phyloP scores from a whole-genome alignment of 2,113 vertebrate genomes.

The Platichthys stellatus region DNA sequence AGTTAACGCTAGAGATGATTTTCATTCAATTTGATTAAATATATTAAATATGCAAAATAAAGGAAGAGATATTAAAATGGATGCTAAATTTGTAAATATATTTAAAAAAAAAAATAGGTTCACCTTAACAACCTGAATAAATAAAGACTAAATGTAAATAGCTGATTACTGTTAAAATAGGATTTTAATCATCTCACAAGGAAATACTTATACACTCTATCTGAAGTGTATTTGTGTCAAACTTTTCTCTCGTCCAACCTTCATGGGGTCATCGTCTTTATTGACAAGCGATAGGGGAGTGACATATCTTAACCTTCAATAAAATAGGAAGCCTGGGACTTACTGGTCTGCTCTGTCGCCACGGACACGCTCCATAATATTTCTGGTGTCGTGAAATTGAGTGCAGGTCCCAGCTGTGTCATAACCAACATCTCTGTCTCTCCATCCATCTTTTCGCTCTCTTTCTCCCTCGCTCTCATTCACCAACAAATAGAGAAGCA shows the following conservation, averaged over 20 bases:
- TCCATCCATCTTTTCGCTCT: constrained; percentile 44
- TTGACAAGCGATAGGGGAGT: constrained; percentile 59
- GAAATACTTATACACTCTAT: constrained; percentile 6
- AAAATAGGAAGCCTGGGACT: constrained; percentile 56
- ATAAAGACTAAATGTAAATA: not conserved
- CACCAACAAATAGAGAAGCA: constrained; percentile 38
- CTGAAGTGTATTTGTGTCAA: constrained; percentile 68
- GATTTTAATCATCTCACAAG: too few species aligned
- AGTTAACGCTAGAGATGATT: too few species aligned
- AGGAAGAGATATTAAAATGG: too few species aligned
- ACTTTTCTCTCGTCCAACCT: constrained; percentile 45
- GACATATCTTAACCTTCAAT: constrained; percentile 60
- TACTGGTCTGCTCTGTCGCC: constrained; percentile 24
- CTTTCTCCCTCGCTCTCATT: constrained; percentile 27
- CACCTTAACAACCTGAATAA: too few species aligned
- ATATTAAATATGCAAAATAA: too few species aligned
- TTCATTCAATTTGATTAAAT: too few species aligned
- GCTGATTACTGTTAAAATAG: not conserved
- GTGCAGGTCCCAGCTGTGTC: constrained; percentile 59
- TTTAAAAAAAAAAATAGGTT: too few species aligned
- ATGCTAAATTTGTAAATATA: too few species aligned
- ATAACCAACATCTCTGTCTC: constrained; percentile 51
- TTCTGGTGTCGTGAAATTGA: constrained; percentile 63
- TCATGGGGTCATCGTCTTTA: constrained; percentile 54
- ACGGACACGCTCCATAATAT: constrained; percentile 51